A percentile compares a stretch with the other conserved stretches of the same genome.
phyloP scores from a whole-genome alignment of 2,113 vertebrate species.

The Ardeotis arabs region DNA sequence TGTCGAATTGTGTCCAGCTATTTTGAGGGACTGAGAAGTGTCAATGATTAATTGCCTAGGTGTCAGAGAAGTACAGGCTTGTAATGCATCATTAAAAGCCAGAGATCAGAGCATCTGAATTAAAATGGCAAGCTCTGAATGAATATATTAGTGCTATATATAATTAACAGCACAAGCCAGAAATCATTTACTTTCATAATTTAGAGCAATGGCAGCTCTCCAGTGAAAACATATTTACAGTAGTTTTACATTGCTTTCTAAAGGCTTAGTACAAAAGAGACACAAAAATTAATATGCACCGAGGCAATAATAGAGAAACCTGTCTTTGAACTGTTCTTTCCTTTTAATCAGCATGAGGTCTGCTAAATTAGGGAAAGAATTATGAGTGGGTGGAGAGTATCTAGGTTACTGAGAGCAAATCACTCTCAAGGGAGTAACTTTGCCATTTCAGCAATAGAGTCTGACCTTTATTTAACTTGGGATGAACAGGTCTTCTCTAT shows the following conservation, averaged over 20 bases:
- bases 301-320: background rate
- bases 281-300: constrained; percentile 31
- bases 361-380: constrained; percentile 18
- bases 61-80: constrained; percentile 25
- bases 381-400: background rate
- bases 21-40: background rate
- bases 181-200: constrained; percentile 34
- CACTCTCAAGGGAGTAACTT: background rate
- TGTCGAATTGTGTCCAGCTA: constrained; percentile 33
- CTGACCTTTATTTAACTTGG: background rate
- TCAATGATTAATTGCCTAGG: constrained; percentile 52
- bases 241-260: constrained; percentile 13
- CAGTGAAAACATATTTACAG: constrained; percentile 43
- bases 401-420: background rate
- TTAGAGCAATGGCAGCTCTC: constrained; percentile 22
- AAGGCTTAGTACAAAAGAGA: constrained; percentile 16
- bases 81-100: constrained; percentile 55
- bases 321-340: constrained; percentile 37
- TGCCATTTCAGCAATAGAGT: background rate
- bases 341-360: constrained; percentile 35
- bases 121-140: constrained; percentile 37
- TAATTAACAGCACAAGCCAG: constrained; percentile 25
- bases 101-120: constrained; percentile 30
- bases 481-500: background rate
- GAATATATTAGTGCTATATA: background rate